Evolutionary conservation across 2,888 invertebrate genomes (phyloP), one percentile per base, ranked within the genome.

Genomic region (Luperina nickerlii): DNA sequence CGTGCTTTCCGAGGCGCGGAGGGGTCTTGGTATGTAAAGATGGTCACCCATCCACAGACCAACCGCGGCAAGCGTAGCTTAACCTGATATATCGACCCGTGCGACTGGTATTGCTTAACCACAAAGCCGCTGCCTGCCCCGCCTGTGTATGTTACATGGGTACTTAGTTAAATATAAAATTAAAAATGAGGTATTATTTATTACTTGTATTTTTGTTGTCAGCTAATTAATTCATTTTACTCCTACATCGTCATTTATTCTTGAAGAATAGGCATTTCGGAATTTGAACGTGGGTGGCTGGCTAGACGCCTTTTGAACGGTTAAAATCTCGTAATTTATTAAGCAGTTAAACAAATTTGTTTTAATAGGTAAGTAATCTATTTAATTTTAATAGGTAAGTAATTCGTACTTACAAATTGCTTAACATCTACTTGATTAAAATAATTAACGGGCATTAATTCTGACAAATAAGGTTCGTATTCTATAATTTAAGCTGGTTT

Each of bases 401-500:
- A 15, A 20, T 32, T 27, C 4, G 42, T n/a, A 54, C 32, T 27
- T 27, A 66, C 2, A 67, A 57, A 51, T 38, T 20, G n/a, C 20
- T 70, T 62, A 15, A 54, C 18, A 67, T 57, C 11, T 1, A 51
- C 13, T 62, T 48, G 32, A 1, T 32, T 32, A 32, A 32, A 32
- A 32, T 32, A 45, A 45, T 77, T 32, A 74, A 77, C 9, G 66
- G 38, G 63, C 62, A 68, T 76, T 71, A 27, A 45, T 69, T 78
- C 77, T 51, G 18, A 73, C 54, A 68, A 77, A 81, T 78, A 78
- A 67, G 81, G 76, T 74, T 42, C 32, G 20, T 62, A 63, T 63
- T 72, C 70, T 66, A 73, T 80, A 79, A 83, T 67, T 20, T 27
- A 62, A 62, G n/a, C 54, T n/a, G 63, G 42, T 88, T 88, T 42